These are phyloP conservation scores for Gymnobelideus leadbeateri DNA, from an alignment of 2,113 vertebrate genomes.

Conservation along the genomic window DNA sequence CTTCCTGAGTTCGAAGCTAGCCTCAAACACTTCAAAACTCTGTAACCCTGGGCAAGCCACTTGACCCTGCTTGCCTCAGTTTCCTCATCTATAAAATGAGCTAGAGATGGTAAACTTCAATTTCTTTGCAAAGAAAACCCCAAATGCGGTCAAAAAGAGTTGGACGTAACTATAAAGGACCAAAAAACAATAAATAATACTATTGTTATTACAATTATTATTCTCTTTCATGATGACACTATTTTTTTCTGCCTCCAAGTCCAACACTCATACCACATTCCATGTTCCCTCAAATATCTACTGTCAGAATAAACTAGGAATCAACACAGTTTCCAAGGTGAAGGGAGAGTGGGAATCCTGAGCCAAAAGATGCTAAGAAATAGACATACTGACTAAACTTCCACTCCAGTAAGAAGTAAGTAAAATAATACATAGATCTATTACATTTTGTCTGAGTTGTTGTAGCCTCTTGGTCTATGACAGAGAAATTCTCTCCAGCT, in stretches of 20 bases:
- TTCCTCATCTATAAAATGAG: no score
- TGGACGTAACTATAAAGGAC: neutral
- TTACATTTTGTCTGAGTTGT: neutral
- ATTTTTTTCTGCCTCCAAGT: neutral
- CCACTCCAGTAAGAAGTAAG: neutral
- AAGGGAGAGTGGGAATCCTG: neutral
- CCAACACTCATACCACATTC: neutral
- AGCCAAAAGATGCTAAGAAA: neutral
- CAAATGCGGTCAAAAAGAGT: neutral
- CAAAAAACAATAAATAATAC: neutral
- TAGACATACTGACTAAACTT: neutral
- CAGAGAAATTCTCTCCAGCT: neutral
- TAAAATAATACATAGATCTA: neutral
- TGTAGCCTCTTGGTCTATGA: neutral
- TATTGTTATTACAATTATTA: neutral
- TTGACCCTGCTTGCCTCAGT: neutral
- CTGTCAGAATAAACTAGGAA: neutral
- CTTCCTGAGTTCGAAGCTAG: no score
- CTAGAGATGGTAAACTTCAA: neutral
- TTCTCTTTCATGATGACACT: neutral
- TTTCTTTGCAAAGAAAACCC: neutral
- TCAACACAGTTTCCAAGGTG: neutral
- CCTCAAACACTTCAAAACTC: no score
- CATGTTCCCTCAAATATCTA: neutral
- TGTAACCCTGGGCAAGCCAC: no score